phyloP scores from a whole-genome alignment of 1,140 invertebrate genomes.

The Ceratina japonica region DNA sequence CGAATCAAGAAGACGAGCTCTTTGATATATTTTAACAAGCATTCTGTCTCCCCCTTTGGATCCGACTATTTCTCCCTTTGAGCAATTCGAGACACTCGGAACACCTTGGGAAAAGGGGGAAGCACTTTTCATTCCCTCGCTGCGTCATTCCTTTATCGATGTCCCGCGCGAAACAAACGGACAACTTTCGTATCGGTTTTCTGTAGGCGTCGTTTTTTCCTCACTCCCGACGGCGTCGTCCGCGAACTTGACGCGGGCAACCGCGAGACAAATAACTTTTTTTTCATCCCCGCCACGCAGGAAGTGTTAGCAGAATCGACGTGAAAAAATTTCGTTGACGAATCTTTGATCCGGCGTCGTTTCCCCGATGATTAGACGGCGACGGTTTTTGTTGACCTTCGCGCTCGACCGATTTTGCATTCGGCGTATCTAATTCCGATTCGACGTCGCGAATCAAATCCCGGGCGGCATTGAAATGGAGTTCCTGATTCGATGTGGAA shows the following conservation, averaged over 20 bases:
- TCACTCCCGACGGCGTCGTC: background rate
- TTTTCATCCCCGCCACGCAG: too few species aligned
- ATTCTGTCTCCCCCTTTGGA: too few species aligned
- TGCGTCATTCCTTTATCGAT: constrained; percentile 1
- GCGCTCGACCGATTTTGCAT: too few species aligned
- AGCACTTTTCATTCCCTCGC: constrained; percentile 1
- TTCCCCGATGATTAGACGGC: too few species aligned
- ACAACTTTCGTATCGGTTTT: background rate
- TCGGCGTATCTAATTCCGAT: too few species aligned
- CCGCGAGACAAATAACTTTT: background rate
- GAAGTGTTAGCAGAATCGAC: background rate
- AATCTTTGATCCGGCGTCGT: too few species aligned
- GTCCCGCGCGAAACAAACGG: background rate
- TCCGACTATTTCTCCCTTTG: background rate
- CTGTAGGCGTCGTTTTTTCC: background rate
- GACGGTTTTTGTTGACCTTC: too few species aligned
- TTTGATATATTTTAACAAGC: too few species aligned
- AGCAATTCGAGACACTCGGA: background rate
- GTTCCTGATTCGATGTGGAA: background rate
- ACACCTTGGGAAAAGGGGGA: background rate
- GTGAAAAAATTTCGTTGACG: too few species aligned
- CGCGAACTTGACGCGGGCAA: background rate
- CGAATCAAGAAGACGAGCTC: too few species aligned
- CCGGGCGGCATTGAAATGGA: background rate
- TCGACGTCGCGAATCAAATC: too few species aligned